Conservation (phyloP, 2,113 vertebrate genomes). For the Rostratula benghalensis region DNA sequence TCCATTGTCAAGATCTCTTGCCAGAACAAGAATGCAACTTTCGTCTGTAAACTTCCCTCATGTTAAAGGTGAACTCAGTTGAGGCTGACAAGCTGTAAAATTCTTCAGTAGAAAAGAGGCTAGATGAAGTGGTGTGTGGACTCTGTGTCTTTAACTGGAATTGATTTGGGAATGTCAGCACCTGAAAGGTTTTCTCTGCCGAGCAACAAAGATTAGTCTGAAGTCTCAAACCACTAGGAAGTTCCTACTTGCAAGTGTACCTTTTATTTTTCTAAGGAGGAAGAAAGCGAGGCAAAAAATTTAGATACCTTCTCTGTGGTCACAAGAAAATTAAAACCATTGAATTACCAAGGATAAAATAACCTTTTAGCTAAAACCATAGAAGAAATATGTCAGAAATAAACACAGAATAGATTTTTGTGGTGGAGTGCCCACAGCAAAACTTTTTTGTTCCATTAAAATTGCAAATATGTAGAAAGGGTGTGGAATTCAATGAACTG, state of each 20-base stretch:
- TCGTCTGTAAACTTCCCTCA: background rate
- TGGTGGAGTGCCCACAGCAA: background rate
- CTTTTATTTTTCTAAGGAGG: background rate
- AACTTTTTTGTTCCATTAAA: background rate
- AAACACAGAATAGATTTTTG: background rate
- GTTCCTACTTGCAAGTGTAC: background rate
- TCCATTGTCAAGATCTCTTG: background rate
- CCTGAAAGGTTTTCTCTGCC: background rate
- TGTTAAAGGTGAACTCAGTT: background rate
- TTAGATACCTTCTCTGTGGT: background rate
- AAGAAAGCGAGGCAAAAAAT: background rate
- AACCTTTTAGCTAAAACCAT: background rate
- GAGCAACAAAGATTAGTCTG: background rate
- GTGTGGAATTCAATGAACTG: background rate
- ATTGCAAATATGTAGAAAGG: background rate
- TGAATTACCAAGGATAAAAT: background rate
- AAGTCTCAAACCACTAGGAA: background rate
- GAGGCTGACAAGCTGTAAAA: background rate
- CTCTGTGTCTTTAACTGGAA: background rate
- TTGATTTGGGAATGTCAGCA: background rate
- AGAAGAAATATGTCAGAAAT: background rate
- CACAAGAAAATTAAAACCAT: background rate
- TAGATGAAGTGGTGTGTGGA: background rate
- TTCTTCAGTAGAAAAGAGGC: background rate
- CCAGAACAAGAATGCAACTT: background rate